Base-by-base conservation (phyloP, 2,797 vertebrate genomes). In the Hippocampus kuda region DNA sequence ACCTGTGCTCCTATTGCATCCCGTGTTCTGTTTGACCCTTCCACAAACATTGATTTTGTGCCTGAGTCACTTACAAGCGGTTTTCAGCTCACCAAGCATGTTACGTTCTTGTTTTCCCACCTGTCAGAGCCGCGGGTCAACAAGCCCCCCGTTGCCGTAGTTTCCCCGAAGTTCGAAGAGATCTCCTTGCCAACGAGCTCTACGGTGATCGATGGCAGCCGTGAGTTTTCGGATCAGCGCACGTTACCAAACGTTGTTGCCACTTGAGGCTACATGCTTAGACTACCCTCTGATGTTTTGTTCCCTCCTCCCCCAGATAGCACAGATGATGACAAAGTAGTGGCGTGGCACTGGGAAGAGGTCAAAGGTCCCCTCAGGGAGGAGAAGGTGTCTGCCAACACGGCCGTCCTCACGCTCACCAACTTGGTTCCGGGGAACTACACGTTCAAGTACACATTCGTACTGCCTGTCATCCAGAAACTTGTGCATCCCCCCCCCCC, bases 131-230 rank as follows among this genome's bases (percentile, higher is more conserved):
- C 93, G 24, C 91, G 97, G 51, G 93, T 98, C 78, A 99, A 99
- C 88, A 94, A 85, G 79, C 93, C 90, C 67, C 97, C 97, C 0
- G 90, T 97, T 77, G 97, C 96, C n/a, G 77, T 97, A 22, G 97
- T 95, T 82, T 95, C 94, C 41, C 97, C 97, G 0, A 92, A 90
- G 74, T 95, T 90, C 89, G 94, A 96, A 88, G 95, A 96, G 85
- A 95, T 99, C 83, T 98, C 92, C 10, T 81, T 99, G 88, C 97
- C 97, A 7, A 99, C 93, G 73, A 95, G 94, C 74, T 97, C 97
- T 2, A 98, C 97, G 0, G 91, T 98, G 12, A 97, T 99, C n/a
- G 97, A 98, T 16, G 96, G 95, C 89, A 98, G 93, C 88, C 93
- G 97, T 99, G 88, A 95, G 97, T 95, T 85, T 67, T 38, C 18